Evolutionary conservation across 1,140 invertebrate species (phyloP).

Genomic region (Heliconius himera): DNA sequence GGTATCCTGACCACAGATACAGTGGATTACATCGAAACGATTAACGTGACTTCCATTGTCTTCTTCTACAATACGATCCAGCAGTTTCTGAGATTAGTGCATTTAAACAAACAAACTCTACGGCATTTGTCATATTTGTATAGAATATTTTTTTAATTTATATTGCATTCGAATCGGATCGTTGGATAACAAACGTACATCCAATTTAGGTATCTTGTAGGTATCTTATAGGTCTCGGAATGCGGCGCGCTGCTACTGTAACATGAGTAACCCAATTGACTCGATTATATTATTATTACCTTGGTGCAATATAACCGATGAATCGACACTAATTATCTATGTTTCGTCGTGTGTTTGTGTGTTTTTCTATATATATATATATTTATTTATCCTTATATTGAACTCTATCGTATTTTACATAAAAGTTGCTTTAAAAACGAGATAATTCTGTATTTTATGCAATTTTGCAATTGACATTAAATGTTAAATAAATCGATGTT

Average conservation of each 20-base stretch:
- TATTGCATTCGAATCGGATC: neutral
- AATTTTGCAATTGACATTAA: no score
- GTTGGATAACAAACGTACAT: neutral
- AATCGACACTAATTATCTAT: neutral
- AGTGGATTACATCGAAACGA: neutral
- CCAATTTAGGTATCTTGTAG: conserved; percentile 15
- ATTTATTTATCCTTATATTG: neutral
- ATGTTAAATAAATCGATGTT: no score
- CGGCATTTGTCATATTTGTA: no score
- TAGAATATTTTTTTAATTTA: neutral
- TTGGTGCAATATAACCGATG: conserved; percentile 6
- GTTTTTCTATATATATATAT: neutral
- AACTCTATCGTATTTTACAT: neutral
- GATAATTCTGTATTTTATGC: neutral
- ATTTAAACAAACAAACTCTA: no score
- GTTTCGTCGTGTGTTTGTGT: neutral
- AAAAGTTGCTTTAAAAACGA: neutral
- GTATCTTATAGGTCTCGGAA: conserved; percentile 8
- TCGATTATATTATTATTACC: conserved; percentile 32
- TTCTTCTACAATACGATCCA: no score
- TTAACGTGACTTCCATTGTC: neutral
- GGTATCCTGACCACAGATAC: neutral
- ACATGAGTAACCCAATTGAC: conserved; percentile 35
- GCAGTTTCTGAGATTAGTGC: no score
- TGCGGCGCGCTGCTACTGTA: conserved; percentile 28